Evolutionary conservation across 2,797 vertebrate genomes (phyloP), one percentile per base, ranked within the genome.

Genomic region (Microchirus variegatus): DNA sequence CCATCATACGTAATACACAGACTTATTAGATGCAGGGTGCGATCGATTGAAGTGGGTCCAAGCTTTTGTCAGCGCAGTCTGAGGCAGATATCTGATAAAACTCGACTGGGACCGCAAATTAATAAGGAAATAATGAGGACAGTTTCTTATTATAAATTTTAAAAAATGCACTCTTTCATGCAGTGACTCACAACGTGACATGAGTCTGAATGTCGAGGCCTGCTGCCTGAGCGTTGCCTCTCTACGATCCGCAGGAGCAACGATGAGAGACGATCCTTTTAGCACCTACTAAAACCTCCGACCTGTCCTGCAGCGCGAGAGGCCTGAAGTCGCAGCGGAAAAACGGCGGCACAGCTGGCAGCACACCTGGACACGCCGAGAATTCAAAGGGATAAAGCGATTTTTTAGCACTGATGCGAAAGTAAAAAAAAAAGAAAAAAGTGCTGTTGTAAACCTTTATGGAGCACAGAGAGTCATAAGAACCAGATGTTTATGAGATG

Each of bases 21-120:
- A 10, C 52, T 84, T 76, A 89, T 70, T 89, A 71, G 69, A 87
- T 87, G 83, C 82, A 85, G 70, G 46, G 48, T 44, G 37, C 43
- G 42, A 37, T 46, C 16, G 84, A 84, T 7, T 83, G 83, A 87
- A 85, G 80, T 63, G 14, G 6, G 36, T 83, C 85, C 85, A 89
- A 72, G 35, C 58, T 56, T 73, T 59, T 60, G 63, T 82, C 77
- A 69, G 15, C 59, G 73, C 50, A 53, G 63, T 70, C 53, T 41
- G 35, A 53, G 35, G 53, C 14, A 3, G 68, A 66, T 70, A 81
- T 62, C 78, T 78, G 84, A 84, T 77, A 61, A 71, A 82, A 66
- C 49, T 57, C 43, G 40, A 8, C 26, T 26, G 16, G 35, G 55
- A 62, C 37, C 46, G 37, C 61, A 9, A 38, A 46, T 60, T 74